A percentile compares a stretch with the other conserved stretches of the same genome.
Conservation (phyloP, 2,797 vertebrate species). For the Sardinella longiceps region DNA sequence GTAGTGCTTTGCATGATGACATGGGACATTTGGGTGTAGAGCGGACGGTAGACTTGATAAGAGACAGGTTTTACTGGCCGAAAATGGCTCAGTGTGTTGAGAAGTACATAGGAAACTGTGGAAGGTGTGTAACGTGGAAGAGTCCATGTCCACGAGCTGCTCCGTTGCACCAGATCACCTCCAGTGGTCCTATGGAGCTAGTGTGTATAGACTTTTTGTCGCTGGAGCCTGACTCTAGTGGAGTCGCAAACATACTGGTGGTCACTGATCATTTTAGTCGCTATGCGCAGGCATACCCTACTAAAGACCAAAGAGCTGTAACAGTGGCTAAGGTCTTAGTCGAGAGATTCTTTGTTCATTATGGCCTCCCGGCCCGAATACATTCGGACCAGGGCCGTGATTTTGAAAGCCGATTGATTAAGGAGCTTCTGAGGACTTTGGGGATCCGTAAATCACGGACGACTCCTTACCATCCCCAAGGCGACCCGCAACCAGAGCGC, state of each 20-base stretch:
- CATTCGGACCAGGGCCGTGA: not conserved
- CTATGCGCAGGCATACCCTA: not conserved
- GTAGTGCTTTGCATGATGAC: not conserved
- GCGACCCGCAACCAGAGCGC: too few relatives aligned
- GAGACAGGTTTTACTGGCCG: not conserved
- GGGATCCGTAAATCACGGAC: not conserved
- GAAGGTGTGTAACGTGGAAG: not conserved
- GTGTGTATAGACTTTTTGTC: not conserved
- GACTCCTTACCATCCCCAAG: not conserved
- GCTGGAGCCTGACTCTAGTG: not conserved
- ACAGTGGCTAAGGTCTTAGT: not conserved
- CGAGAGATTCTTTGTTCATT: not conserved
- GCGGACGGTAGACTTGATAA: not conserved
- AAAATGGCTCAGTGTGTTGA: not conserved
- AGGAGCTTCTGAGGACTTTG: not conserved
- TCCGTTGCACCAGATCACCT: not conserved
- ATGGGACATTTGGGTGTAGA: not conserved
- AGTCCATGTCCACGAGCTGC: not conserved
- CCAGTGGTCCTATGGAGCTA: not conserved
- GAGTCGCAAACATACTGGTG: not conserved
- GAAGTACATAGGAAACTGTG: not conserved
- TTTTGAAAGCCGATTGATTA: not conserved
- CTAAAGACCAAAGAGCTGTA: not conserved
- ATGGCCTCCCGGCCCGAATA: not conserved
- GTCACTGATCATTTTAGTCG: not conserved